Base-by-base conservation (phyloP, 2,888 invertebrate genomes). In the Zonitis immaculata region DNA sequence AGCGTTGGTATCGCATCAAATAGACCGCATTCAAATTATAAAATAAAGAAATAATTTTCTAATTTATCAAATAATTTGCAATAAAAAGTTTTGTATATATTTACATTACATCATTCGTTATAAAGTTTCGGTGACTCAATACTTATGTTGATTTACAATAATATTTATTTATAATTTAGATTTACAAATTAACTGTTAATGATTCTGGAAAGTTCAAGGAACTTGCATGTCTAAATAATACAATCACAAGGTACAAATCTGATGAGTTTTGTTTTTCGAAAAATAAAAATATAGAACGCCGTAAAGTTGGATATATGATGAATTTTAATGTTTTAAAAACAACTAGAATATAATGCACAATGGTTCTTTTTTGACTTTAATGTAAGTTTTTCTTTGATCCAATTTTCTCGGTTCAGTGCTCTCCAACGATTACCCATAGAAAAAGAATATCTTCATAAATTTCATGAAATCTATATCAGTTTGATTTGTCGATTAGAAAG, bases 41-140 rank as follows among this genome's bases (percentile, higher is more conserved):
- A 44, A 54, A 48, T 45, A 54, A 56, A 52, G 53, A 47, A 54
- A 51, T 59, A 49, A 57, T 61, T 61, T 58, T 53, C 59, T 51
- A 49, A 42, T 52, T 55, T 55, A n/a, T 58, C 61, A 59, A 58
- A 52, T 32, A 32, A 14, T 32, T 32, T 32, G 14, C 6, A 32
- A 32, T 30, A 12, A 28, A 3, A 28, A n/a, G 7, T 32, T 32
- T 1, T 32, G 7, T 1, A 8, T 2, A n/a, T n/a, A n/a, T 25
- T 32, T 3, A 18, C 3, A 35, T 35, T 35, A 35, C 35, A 35
- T 35, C 35, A 35, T 35, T 7, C 4, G 16, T 18, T 35, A 35
- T 35, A n/a, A 35, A 35, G 16, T 18, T 35, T 35, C 35, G 35
- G 35, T 35, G 35, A 35, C 16, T 18, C 7, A 35, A 35, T 35